Percentiles rank a stretch among this genome's conserved stretches.
phyloP scores from a whole-genome alignment of 2,888 invertebrate species.

The Drosophila diplacantha region DNA sequence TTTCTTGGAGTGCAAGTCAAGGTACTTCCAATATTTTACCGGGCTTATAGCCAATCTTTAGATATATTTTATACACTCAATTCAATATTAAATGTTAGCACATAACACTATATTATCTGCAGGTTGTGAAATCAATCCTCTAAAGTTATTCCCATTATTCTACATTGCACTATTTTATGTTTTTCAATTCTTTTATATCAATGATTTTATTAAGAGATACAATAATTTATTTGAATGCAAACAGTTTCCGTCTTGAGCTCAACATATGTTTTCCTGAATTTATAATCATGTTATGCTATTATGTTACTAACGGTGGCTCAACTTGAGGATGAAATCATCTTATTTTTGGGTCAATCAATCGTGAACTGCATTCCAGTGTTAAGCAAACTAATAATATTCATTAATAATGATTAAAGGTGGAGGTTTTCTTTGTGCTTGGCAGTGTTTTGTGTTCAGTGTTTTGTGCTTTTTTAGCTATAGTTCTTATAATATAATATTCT shows the following conservation, averaged over 20 bases:
- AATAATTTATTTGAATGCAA: background rate
- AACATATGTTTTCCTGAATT: background rate
- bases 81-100: background rate
- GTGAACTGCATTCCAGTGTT: constrained; percentile 17
- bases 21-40: background rate
- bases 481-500: constrained; percentile 2
- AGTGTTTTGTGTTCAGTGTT: constrained; percentile 1
- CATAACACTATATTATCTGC: background rate
- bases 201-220: background rate
- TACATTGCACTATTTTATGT: background rate
- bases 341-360: background rate
- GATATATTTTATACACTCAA: background rate
- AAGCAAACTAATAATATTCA: constrained; percentile 3
- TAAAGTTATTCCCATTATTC: background rate
- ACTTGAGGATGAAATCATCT: constrained; percentile 17
- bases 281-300: too few relatives aligned
- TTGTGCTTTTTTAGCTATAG: constrained; percentile 3
- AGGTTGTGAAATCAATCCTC: background rate
- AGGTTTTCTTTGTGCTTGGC: constrained; percentile 3
- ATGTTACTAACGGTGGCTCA: too few relatives aligned
- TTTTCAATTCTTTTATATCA: background rate
- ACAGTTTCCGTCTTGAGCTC: constrained; percentile 1
- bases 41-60: background rate
- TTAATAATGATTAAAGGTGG: constrained; percentile 15
- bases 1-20: too few relatives aligned